Evolutionary conservation across 2,888 invertebrate genomes (phyloP), one percentile per base, ranked within the genome.

Genomic region (Plebejus argus): DNA sequence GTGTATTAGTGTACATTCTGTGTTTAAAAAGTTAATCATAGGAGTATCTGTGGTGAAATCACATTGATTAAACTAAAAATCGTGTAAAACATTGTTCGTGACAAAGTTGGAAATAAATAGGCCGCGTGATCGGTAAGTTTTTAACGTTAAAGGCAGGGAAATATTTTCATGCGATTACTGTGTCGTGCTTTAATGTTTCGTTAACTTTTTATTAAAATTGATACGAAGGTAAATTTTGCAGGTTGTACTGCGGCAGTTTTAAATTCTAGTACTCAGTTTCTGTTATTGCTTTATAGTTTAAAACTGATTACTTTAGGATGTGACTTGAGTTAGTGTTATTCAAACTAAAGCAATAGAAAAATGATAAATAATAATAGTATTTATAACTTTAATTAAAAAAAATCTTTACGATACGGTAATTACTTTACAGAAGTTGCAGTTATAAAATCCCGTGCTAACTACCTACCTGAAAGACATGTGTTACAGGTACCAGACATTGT

Each of bases 51-150:
- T 39, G 20, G 35, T 71, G 35, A n/a, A 71, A 71, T 71, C 39
- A 70, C 35, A 35, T 66, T 58, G 61, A 61, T 61, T 61, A 28
- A 33, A 66, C 66, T 18, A 33, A 71, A 70, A 39, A 8, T 70
- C 33, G 33, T 35, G 70, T 70, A 71, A 71, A 4, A 70, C 70
- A 35, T 35, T 35, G 70, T 70, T 71, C 71, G 71, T 71, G 71
- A 39, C 71, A n/a, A 33, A 70, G 15, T 70, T 35, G 15, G 35
- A n/a, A 35, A 39, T 71, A 71, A 70, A 28, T 70, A 70, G 71
- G 71, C 71, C 71, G 71, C 71, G 71, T 71, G 71, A 71, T 71
- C 39, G 71, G 71, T 71, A 71, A 71, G 71, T 71, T 39, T 35
- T 61, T 66, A 66, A 66, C 18, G 28, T 66, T 20, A 28, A 66